Base-by-base conservation (phyloP, 2,113 vertebrate species). In the Neoarius graeffei region DNA sequence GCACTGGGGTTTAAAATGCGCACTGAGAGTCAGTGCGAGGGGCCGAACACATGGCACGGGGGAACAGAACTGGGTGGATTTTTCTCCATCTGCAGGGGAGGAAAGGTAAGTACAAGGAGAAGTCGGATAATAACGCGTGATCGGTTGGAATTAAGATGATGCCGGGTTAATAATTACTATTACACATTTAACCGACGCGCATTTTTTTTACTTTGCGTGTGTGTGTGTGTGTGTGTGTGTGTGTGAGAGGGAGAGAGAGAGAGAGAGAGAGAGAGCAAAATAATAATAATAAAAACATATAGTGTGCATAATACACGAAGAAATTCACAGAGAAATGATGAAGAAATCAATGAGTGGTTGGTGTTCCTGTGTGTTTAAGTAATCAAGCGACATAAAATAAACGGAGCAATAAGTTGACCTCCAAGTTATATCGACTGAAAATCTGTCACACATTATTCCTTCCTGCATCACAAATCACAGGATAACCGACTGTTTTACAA, bases 81-180 rank as follows among this genome's bases (percentile, higher is more conserved):
- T 84, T 76, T 27, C 81, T 87, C 86, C 69, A 64, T 87, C 81
- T 87, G 57, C 86, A 76, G 81, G 67, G 62, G 69, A 60, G 17
- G 10, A 20, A 83, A 87, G 86, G 86, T 83, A 83, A 83, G 86
- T 83, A 73, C 85, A 81, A 54, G 62, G 27, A 77, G 7, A 86
- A 42, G 15, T 1, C 79, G 8, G 57, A 42, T 13, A 62, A 60
- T 42, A 25, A 62, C 10, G 30, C 30, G 30, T 60, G 57, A 62
- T 42, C 30, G 57, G 10, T 6, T 82, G 13, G 13, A 25, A 9
- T 42, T 56, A 69, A 9, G 74, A 69, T 1, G 20, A 77, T 23
- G 1, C 20, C n/a, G 14, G 4, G 1, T 20, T 35, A 23, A 62
- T 42, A 13, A 4, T 59, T 30, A 17, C 56, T 59, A 35, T 8